Evolutionary conservation across 1,140 invertebrate genomes (phyloP).

Genomic region (Dendroctonus valens): DNA sequence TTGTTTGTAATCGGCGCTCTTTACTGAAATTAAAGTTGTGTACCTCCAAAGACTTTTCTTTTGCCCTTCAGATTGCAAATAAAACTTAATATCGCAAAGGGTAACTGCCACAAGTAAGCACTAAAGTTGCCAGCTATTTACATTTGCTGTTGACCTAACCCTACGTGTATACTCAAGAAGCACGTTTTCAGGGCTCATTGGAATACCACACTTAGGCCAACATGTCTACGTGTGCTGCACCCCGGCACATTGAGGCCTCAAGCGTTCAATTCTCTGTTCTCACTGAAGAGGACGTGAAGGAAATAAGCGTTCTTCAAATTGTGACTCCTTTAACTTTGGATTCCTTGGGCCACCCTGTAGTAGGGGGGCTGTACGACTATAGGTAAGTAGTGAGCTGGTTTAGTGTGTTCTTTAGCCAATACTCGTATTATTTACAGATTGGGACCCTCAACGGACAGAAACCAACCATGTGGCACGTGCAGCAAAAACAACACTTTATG

Average conservation of each 20-base stretch:
- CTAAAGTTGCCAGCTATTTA: too few species aligned
- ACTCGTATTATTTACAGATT: slow-evolving; percentile 32
- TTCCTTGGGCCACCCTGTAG: slow-evolving; percentile 74
- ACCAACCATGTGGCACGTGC: slow-evolving; percentile 83
- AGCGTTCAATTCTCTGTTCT: slow-evolving; percentile 64
- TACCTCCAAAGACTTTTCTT: too few species aligned
- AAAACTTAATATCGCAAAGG: too few species aligned
- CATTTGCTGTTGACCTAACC: too few species aligned
- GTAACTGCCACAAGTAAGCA: too few species aligned
- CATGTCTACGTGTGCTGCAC: not conserved
- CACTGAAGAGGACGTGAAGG: slow-evolving; percentile 77
- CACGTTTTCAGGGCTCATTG: too few species aligned
- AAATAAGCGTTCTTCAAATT: slow-evolving; percentile 84
- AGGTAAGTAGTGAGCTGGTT: slow-evolving; percentile 52
- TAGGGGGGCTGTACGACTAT: slow-evolving; percentile 88
- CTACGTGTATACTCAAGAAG: too few species aligned
- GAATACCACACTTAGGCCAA: too few species aligned
- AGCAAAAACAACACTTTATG: slow-evolving; percentile 67
- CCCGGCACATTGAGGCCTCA: slow-evolving; percentile 15
- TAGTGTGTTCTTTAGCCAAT: not conserved
- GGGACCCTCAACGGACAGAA: slow-evolving; percentile 61
- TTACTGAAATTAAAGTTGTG: too few species aligned
- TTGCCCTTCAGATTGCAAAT: too few species aligned
- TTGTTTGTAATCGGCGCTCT: too few species aligned
- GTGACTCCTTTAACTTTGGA: slow-evolving; percentile 83